Evolutionary conservation across 1,140 invertebrate species (phyloP).

Genomic region (Magallana ariakensis): DNA sequence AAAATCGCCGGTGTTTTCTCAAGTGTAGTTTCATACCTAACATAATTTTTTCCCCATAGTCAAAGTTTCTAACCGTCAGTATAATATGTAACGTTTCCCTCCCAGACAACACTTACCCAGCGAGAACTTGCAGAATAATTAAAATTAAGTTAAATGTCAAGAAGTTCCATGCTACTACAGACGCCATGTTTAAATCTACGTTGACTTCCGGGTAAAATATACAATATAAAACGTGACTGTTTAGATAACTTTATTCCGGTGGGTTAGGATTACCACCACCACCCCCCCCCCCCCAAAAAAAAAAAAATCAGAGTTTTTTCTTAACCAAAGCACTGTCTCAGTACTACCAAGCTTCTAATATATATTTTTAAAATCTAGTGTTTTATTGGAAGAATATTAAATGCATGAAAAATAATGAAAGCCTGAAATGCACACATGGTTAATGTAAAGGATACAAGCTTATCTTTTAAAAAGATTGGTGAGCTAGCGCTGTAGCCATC

Average conservation of each 20-base stretch:
- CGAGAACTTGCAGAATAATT: conserved; percentile 69
- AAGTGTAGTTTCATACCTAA: background rate
- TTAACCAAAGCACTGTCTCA: too few relatives aligned
- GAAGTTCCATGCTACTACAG: conserved; percentile 58
- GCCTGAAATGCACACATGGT: too few relatives aligned
- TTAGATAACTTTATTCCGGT: background rate
- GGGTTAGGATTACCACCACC: background rate
- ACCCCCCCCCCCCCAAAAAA: too few relatives aligned
- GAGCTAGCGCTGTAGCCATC: too few relatives aligned
- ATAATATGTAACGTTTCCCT: too few relatives aligned
- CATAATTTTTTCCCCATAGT: background rate
- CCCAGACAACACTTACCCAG: conserved; percentile 63
- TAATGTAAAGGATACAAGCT: too few relatives aligned
- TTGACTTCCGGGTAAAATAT: background rate
- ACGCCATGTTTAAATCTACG: conserved; percentile 66
- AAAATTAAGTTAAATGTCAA: conserved; percentile 63
- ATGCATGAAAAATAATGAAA: too few relatives aligned
- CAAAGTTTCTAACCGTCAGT: background rate
- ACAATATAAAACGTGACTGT: background rate
- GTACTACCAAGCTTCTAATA: too few relatives aligned
- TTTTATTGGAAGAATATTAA: too few relatives aligned
- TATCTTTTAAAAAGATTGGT: too few relatives aligned
- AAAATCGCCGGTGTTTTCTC: background rate
- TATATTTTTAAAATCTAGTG: too few relatives aligned
- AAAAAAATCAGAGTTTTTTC: too few relatives aligned